Conservation (phyloP, 2,113 vertebrate genomes). For the Tichodroma muraria region DNA sequence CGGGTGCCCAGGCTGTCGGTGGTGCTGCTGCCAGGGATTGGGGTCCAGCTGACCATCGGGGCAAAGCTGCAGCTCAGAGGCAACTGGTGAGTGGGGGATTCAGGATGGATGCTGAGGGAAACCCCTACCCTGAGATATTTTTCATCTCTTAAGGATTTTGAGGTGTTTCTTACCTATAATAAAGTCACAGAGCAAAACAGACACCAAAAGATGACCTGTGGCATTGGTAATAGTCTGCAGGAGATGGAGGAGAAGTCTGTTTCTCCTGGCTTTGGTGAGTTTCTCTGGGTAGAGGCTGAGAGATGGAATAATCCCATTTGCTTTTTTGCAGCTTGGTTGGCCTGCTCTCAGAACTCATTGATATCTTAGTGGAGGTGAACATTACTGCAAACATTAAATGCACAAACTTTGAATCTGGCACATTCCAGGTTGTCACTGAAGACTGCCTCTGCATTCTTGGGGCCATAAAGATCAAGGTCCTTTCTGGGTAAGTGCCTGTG, state of each 20-base stretch:
- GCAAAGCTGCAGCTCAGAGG: conserved; percentile 1
- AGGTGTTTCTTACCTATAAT: neutral
- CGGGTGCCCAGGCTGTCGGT: neutral
- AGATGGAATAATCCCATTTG: neutral
- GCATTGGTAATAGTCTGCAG: neutral
- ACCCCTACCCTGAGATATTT: rapidly evolving
- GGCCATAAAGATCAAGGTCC: neutral
- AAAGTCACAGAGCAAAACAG: neutral
- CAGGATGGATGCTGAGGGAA: rapidly evolving
- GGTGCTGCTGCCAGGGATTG: neutral
- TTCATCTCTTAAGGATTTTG: neutral
- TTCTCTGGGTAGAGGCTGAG: neutral
- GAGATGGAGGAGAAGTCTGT: neutral
- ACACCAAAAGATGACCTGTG: neutral
- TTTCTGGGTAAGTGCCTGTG: conserved; percentile 8
- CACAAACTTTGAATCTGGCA: neutral
- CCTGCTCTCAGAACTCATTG: conserved; percentile 5
- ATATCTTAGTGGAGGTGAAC: conserved; percentile 10
- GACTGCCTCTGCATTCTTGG: conserved; percentile 38
- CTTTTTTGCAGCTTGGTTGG: conserved; percentile 24
- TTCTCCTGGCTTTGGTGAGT: neutral
- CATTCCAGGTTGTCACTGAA: neutral
- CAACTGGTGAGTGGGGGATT: neutral
- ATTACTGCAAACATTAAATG: conserved; percentile 9
- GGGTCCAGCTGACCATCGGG: neutral